phyloP scores from a whole-genome alignment of 1,140 invertebrate genomes.

The Apis cerana region DNA sequence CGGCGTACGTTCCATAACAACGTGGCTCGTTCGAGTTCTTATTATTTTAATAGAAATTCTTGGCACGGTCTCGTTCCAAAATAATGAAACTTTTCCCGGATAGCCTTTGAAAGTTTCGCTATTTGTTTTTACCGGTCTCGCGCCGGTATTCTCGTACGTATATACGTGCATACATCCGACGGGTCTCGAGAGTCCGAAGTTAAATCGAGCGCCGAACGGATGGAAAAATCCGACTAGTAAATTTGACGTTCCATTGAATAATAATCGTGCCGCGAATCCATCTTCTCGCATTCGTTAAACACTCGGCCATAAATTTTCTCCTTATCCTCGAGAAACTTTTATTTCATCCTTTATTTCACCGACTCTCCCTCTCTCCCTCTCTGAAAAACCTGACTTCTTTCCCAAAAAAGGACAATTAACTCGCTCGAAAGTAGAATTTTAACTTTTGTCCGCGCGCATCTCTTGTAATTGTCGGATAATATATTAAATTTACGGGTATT shows the following conservation, averaged over 20 bases:
- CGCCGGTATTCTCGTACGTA: not conserved
- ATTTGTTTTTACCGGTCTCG: constrained; percentile 47
- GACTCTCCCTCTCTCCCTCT: too few relatives aligned
- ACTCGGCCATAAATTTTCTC: not conserved
- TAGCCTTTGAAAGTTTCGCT: constrained; percentile 50
- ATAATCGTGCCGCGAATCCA: not conserved
- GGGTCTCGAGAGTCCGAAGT: constrained; percentile 31
- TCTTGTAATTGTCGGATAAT: too few relatives aligned
- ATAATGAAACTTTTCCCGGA: constrained; percentile 58
- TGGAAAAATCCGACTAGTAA: constrained; percentile 22
- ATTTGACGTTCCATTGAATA: constrained; percentile 32
- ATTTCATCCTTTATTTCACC: not conserved
- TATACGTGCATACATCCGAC: constrained; percentile 10
- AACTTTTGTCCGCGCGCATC: not conserved
- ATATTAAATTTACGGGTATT: not conserved
- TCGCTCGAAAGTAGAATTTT: not conserved
- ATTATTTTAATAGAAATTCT: constrained; percentile 62
- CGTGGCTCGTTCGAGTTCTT: constrained; percentile 32
- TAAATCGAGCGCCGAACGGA: constrained; percentile 8
- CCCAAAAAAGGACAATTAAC: not conserved
- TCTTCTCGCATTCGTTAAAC: constrained; percentile 34
- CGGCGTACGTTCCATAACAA: constrained; percentile 16
- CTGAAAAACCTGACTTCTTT: not conserved
- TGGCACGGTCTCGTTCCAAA: constrained; percentile 54
- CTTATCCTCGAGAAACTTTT: not conserved